Evolutionary conservation across 2,113 vertebrate genomes (phyloP).

Genomic region (Eulemur rufifrons): DNA sequence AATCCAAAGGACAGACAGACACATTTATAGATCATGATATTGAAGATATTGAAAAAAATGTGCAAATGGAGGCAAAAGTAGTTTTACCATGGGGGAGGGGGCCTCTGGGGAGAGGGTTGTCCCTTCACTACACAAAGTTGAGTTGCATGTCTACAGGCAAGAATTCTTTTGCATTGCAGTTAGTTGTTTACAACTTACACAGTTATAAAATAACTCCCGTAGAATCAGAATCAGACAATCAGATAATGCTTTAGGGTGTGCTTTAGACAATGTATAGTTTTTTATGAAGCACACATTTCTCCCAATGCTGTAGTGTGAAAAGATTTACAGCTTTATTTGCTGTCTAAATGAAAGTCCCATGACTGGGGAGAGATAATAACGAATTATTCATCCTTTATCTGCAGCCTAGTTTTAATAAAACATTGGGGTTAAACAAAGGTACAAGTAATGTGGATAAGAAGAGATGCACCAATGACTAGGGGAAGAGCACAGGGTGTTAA

Average conservation of each 20-base stretch:
- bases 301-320: not conserved
- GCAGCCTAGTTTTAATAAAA: not conserved
- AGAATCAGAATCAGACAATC: not conserved
- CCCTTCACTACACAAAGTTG: not conserved
- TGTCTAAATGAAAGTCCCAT: not conserved
- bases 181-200: not conserved
- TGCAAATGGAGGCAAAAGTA: not conserved
- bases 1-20: not conserved
- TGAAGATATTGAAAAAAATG: not conserved
- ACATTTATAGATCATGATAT: not conserved
- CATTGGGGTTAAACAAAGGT: not conserved
- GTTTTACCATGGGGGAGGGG: not conserved
- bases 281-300: not conserved
- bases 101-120: rapidly evolving
- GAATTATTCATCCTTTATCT: not conserved
- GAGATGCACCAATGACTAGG: not conserved
- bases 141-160: not conserved
- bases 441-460: too few species aligned
- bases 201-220: not conserved
- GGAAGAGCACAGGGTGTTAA: not conserved
- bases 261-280: not conserved
- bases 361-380: not conserved
- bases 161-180: not conserved
- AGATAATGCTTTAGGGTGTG: not conserved
- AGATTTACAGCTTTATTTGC: not conserved